phyloP scores from a whole-genome alignment of 2,888 invertebrate species.

The Chouioia cunea region DNA sequence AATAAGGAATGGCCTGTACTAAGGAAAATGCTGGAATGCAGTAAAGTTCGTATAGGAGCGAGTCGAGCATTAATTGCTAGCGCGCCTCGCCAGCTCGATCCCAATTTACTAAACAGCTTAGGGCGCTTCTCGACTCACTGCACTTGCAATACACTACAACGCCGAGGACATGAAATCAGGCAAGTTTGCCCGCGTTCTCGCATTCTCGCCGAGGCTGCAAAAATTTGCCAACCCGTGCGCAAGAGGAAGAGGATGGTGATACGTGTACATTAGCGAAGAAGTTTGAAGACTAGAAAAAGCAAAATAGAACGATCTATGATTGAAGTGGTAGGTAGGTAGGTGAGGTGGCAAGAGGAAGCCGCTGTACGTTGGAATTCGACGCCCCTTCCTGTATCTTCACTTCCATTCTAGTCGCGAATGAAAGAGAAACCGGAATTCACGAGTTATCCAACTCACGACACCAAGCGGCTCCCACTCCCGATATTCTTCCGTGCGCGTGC shows the following conservation, averaged over 20 bases:
- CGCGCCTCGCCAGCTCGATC: conserved; percentile 14
- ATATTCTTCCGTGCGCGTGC: no score
- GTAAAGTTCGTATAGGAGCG: conserved; percentile 19
- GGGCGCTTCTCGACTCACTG: no score
- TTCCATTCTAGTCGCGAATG: conserved; percentile 10
- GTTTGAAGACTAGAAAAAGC: conserved; percentile 34
- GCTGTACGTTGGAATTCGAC: conserved; percentile 40
- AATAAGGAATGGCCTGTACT: no score
- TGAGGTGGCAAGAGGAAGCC: conserved; percentile 23
- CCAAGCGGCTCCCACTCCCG: no score
- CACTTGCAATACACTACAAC: conserved; percentile 17
- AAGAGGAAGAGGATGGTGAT: conserved; percentile 1
- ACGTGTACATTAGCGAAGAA: background rate
- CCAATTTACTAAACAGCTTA: conserved; percentile 29
- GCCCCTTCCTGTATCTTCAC: conserved; percentile 37
- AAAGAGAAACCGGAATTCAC: conserved; percentile 46
- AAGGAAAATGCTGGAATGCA: conserved; percentile 6
- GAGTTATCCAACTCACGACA: background rate
- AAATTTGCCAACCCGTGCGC: conserved; percentile 22
- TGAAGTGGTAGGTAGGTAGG: conserved; percentile 13
- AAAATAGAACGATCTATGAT: conserved; percentile 45
- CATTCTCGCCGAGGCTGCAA: background rate
- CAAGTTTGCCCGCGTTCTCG: conserved; percentile 2
- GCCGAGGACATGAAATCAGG: conserved; percentile 1
- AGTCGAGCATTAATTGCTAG: conserved; percentile 16